phyloP scores from a whole-genome alignment of 2,797 vertebrate genomes.

The Aplochiton taeniatus region DNA sequence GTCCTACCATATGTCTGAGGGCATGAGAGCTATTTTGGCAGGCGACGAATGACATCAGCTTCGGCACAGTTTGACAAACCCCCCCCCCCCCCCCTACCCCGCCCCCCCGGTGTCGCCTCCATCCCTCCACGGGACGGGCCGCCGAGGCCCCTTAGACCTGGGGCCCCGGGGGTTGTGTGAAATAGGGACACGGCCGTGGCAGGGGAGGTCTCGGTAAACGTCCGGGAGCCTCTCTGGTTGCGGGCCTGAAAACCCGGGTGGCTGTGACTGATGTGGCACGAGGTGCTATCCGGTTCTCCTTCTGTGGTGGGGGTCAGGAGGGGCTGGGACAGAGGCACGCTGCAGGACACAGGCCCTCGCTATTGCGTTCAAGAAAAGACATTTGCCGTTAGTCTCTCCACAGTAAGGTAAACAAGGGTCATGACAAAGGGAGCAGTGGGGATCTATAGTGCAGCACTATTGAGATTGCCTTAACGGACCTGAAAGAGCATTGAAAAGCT shows the following conservation, averaged over 20 bases:
- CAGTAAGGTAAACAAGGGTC: conserved; percentile 36
- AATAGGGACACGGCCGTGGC: conserved; percentile 38
- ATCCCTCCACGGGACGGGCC: conserved; percentile 27
- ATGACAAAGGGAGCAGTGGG: conserved; percentile 38
- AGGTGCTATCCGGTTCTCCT: conserved; percentile 21
- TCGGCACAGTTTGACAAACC: conserved; percentile 19
- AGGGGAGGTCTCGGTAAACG: conserved; percentile 59
- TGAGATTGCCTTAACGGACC: conserved; percentile 60
- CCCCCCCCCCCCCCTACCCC: conserved; percentile 29
- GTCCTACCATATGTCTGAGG: conserved; percentile 32
- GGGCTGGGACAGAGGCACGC: conserved; percentile 2
- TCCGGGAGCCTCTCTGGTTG: conserved; percentile 29
- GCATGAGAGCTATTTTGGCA: conserved; percentile 28
- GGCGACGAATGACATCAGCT: conserved; percentile 25
- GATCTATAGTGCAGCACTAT: conserved; percentile 53
- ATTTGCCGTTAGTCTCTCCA: conserved; percentile 33
- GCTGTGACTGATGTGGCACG: conserved; percentile 35
- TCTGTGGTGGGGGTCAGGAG: conserved; percentile 12
- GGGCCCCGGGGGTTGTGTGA: conserved; percentile 42
- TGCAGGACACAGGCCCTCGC: not conserved
- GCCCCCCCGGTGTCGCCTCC: conserved; percentile 35
- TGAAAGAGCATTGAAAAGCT: conserved; percentile 56
- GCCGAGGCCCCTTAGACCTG: conserved; percentile 45
- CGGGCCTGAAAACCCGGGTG: conserved; percentile 23
- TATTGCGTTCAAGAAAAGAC: conserved; percentile 25